Evolutionary conservation across 2,113 vertebrate genomes (phyloP), one percentile per base, ranked within the genome.

Genomic region (Micronycteris hirsuta): DNA sequence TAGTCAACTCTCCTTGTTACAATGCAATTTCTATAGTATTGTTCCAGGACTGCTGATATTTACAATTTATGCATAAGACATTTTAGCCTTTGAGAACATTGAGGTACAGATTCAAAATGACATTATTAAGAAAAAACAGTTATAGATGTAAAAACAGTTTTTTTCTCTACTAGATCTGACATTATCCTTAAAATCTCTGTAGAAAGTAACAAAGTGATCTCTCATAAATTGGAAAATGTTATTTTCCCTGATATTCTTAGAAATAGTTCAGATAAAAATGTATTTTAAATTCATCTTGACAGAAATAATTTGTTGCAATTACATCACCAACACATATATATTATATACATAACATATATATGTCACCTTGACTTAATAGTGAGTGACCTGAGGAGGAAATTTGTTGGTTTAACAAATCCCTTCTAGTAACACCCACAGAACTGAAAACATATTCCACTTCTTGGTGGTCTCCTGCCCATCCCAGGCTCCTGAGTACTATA

Each of bases 401-500:
- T 91, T 63, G 93, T 76, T 54, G n/a, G 41, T 96, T 97, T 87
- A 96, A 3, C 49, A 96, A 91, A 96, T 96, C 54, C 36, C 36
- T 90, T 87, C 3, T 38, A 89, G 85, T 83, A 93, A 92, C 56
- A 36, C 49, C 91, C 78, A 56, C 43, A 96, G 68, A 95, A 81
- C 24, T 76, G 73, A 89, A 95, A 95, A 95, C 33, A 67, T 97
- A 97, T 84, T 86, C 93, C 31, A 70, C 93, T 98, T 97, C 96
- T 97, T 96, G 97, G 97, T 98, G 97, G 97, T 97, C 97, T 96
- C 82, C n/a, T 93, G 87, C 67, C 92, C 97, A 91, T 97, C 95
- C 95, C 94, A 95, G 96, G 38, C 93, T 85, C 76, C 17, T 0
- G 1, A 93, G 82, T 8, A 76, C 7, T 56, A 80, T 97, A 97